phyloP scores from a whole-genome alignment of 2,113 vertebrate species.

The Reinhardtius hippoglossoides region DNA sequence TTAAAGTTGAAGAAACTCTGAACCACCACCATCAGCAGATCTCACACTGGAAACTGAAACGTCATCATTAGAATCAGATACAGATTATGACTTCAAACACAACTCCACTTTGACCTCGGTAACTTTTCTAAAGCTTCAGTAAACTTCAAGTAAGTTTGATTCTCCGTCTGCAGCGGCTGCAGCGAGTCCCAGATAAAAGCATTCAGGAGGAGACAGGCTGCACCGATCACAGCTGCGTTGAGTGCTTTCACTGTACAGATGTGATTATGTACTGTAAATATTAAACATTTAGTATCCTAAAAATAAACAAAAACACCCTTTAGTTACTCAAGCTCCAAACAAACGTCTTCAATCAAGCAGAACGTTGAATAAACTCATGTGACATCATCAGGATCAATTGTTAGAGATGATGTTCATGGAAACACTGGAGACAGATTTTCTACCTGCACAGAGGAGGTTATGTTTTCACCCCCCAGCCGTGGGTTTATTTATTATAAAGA shows the following conservation, averaged over 20 bases:
- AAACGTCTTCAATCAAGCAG: not conserved
- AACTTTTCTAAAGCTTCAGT: not conserved
- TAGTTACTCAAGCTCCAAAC: not conserved
- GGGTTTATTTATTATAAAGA: too few species aligned
- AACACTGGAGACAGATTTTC: not conserved
- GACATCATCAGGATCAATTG: too few species aligned
- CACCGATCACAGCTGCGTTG: not conserved
- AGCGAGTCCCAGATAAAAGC: not conserved
- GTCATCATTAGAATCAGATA: not conserved
- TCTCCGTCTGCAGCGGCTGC: not conserved
- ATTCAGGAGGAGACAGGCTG: not conserved
- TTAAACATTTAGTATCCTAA: not conserved
- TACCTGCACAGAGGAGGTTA: not conserved
- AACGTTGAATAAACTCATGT: too few species aligned
- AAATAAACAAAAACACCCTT: not conserved
- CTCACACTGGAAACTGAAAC: too few species aligned
- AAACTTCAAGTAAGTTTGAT: not conserved
- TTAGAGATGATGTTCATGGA: not conserved
- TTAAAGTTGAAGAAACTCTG: too few species aligned
- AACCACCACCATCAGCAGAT: too few species aligned
- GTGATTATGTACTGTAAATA: not conserved
- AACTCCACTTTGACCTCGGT: not conserved
- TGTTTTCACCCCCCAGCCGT: not conserved
- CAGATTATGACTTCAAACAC: not conserved
- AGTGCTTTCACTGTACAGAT: not conserved